phyloP scores from a whole-genome alignment of 2,888 invertebrate species.

The Drosophila flavopinicola region DNA sequence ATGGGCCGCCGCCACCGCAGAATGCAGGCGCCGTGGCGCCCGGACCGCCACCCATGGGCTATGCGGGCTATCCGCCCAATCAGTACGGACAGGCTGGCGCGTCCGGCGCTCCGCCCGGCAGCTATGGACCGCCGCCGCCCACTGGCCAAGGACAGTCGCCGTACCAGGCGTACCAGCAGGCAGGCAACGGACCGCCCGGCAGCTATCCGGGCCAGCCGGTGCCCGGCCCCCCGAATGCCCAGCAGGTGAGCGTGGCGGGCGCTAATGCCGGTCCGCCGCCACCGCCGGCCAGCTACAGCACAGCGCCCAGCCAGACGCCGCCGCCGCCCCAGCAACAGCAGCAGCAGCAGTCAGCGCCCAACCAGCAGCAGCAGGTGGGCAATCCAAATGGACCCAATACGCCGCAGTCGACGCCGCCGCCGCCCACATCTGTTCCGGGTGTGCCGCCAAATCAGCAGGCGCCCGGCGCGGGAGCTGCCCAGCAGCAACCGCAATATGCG shows the following conservation, averaged over 20 bases:
- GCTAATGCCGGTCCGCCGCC: constrained; percentile 68
- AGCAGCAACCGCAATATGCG: constrained; percentile 60
- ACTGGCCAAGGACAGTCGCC: constrained; percentile 81
- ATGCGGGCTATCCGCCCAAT: constrained; percentile 68
- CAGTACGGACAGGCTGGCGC: constrained; percentile 63
- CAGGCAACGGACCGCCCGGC: constrained; percentile 72
- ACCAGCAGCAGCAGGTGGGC: constrained; percentile 50
- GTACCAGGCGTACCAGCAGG: constrained; percentile 84
- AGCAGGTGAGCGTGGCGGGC: constrained; percentile 72
- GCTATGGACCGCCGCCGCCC: constrained; percentile 84
- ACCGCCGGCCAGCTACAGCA: constrained; percentile 84
- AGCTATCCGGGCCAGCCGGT: constrained; percentile 79
- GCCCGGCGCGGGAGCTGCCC: constrained; percentile 47
- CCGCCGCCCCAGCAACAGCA: constrained; percentile 70
- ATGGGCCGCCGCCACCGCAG: constrained; percentile 76
- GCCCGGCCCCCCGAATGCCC: constrained; percentile 64
- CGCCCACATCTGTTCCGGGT: constrained; percentile 49
- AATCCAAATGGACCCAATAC: constrained; percentile 79
- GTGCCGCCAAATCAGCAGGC: constrained; percentile 63
- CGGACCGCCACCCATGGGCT: constrained; percentile 78
- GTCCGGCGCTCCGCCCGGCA: constrained; percentile 82
- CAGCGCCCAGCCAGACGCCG: constrained; percentile 85
- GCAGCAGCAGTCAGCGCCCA: constrained; percentile 83
- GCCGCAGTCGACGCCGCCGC: constrained; percentile 77
- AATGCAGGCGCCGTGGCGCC: constrained; percentile 46